phyloP scores from a whole-genome alignment of 2,797 vertebrate genomes.

The Moxostoma hubbsi region DNA sequence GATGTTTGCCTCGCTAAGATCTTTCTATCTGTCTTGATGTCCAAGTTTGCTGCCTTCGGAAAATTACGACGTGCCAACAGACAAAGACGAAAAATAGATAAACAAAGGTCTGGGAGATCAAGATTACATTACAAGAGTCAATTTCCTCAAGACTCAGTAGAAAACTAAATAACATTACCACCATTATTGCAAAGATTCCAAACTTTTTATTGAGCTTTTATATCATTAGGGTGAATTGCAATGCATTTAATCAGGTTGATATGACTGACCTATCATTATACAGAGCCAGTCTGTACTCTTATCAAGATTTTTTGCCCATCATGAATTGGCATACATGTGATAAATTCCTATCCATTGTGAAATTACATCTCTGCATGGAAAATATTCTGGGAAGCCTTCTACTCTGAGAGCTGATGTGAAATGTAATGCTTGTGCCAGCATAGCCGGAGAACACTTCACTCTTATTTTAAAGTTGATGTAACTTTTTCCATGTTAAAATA shows the following conservation, averaged over 20 bases:
- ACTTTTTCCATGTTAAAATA: too few relatives aligned
- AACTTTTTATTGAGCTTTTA: constrained; percentile 51
- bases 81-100: constrained; percentile 57
- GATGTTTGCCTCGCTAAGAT: constrained; percentile 68
- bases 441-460: too few relatives aligned
- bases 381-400: constrained; percentile 47
- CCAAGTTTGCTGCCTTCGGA: constrained; percentile 71
- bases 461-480: too few relatives aligned
- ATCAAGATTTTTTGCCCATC: constrained; percentile 55
- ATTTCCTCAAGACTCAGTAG: constrained; percentile 47
- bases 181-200: constrained; percentile 38
- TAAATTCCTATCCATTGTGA: constrained; percentile 54
- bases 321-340: constrained; percentile 54
- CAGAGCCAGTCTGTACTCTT: constrained; percentile 55
- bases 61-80: constrained; percentile 78
- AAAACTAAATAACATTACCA: constrained; percentile 52
- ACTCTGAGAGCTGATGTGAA: constrained; percentile 33
- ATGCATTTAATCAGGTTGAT: constrained; percentile 54
- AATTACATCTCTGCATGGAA: constrained; percentile 59
- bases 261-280: constrained; percentile 60
- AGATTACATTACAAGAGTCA: constrained; percentile 51
- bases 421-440: constrained; percentile 33
- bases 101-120: constrained; percentile 61
- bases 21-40: constrained; percentile 71
- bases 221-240: constrained; percentile 48